Evolutionary conservation across 2,797 vertebrate species (phyloP).

Genomic region (Lepus oiostolus): DNA sequence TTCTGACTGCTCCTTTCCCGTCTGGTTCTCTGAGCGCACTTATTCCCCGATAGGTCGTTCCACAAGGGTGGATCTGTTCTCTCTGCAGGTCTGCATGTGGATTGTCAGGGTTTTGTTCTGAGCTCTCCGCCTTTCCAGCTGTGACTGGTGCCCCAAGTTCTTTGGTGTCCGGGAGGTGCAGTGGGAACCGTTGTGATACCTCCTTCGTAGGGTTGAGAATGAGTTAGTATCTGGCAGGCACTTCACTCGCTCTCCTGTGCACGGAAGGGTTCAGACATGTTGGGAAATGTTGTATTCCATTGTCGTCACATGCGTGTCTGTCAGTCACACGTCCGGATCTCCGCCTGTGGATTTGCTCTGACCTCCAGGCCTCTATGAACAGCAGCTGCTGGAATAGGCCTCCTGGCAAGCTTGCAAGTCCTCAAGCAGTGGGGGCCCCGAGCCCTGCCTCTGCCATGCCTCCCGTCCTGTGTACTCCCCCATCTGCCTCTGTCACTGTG

Average conservation of each 20-base stretch:
- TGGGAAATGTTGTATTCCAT: neutral
- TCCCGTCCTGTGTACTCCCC: neutral
- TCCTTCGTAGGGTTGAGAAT: neutral
- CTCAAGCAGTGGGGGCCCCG: no score
- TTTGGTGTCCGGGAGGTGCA: neutral
- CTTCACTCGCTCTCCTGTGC: neutral
- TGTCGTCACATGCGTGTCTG: neutral
- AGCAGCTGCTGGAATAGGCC: neutral
- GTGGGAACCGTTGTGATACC: neutral
- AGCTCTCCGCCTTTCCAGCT: neutral
- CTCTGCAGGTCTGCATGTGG: neutral
- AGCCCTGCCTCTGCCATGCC: neutral
- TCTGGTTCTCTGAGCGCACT: constrained; percentile 2
- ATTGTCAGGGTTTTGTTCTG: neutral
- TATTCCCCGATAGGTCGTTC: neutral
- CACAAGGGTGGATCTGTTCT: neutral
- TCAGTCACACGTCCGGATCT: neutral
- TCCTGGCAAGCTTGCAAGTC: neutral
- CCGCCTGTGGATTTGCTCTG: neutral
- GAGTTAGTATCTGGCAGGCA: neutral
- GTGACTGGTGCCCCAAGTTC: neutral
- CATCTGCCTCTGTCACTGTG: neutral
- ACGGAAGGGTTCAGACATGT: neutral
- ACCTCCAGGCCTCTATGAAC: neutral
- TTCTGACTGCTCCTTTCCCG: constrained; percentile 70